Evolutionary conservation across 1,140 invertebrate species (phyloP).

Genomic region (Goniozus legneri): DNA sequence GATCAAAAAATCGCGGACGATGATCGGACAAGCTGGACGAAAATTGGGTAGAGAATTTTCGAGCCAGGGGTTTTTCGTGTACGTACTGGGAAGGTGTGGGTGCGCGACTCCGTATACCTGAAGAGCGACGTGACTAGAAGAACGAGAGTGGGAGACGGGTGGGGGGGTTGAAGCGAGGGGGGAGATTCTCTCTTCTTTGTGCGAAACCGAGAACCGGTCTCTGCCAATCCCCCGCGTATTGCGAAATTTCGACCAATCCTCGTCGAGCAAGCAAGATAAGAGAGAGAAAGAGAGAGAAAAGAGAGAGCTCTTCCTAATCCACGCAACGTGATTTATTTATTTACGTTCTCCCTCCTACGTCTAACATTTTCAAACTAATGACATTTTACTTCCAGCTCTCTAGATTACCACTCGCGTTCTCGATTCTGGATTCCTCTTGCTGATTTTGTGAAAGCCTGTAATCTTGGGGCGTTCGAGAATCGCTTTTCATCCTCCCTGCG

Average conservation of each 20-base stretch:
- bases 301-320: conserved; percentile 4
- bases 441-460: background rate
- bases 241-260: conserved; percentile 19
- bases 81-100: too few species aligned
- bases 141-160: background rate
- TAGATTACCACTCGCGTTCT: background rate
- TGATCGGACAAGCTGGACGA: too few species aligned
- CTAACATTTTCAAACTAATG: too few species aligned
- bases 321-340: conserved; percentile 22
- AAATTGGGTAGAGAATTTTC: too few species aligned
- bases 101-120: conserved; percentile 17
- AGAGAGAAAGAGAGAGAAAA: too few species aligned
- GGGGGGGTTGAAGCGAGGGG: conserved; percentile 1
- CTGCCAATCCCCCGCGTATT: conserved; percentile 13
- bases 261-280: background rate
- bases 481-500: background rate
- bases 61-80: too few species aligned
- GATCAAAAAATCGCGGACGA: too few species aligned
- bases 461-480: background rate
- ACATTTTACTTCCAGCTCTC: background rate
- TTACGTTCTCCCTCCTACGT: conserved; percentile 8
- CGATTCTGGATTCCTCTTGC: background rate
- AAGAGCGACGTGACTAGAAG: conserved; percentile 8
- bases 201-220: conserved; percentile 13
- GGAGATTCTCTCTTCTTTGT: conserved; percentile 10